Evolutionary conservation across 2,113 vertebrate genomes (phyloP).

Genomic region (Passer domesticus): DNA sequence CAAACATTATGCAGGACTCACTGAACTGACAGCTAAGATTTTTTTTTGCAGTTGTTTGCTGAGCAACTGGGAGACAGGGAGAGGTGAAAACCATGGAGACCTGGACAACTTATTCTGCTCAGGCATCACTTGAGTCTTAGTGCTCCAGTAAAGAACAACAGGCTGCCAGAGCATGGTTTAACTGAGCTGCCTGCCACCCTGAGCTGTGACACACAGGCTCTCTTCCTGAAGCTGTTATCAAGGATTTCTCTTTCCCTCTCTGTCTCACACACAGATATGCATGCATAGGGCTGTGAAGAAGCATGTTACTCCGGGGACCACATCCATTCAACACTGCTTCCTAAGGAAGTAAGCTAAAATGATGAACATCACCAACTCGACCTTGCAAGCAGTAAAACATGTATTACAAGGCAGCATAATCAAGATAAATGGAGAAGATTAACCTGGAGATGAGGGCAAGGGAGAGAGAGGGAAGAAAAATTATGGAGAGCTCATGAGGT

Average conservation of each 20-base stretch:
- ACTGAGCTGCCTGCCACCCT: neutral
- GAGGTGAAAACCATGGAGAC: neutral
- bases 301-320: neutral
- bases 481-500: neutral
- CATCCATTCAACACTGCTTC: neutral
- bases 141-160: neutral
- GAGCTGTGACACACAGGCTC: neutral
- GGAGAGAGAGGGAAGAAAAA: neutral
- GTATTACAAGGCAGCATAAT: slow-evolving; percentile 40
- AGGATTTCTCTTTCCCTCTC: neutral
- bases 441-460: slow-evolving; percentile 4
- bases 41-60: neutral
- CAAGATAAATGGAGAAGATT: slow-evolving; percentile 48
- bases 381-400: slow-evolving; percentile 27
- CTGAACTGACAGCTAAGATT: slow-evolving; percentile 14
- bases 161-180: neutral
- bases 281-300: neutral
- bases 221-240: neutral
- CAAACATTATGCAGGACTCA: neutral
- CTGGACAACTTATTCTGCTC: neutral
- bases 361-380: slow-evolving; percentile 14
- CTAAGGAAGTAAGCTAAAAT: slow-evolving; percentile 33
- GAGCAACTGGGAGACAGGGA: neutral
- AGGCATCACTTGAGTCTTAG: neutral
- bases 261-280: neutral